Conservation (phyloP, 1,140 invertebrate species). For the Asbolus verrucosus region DNA sequence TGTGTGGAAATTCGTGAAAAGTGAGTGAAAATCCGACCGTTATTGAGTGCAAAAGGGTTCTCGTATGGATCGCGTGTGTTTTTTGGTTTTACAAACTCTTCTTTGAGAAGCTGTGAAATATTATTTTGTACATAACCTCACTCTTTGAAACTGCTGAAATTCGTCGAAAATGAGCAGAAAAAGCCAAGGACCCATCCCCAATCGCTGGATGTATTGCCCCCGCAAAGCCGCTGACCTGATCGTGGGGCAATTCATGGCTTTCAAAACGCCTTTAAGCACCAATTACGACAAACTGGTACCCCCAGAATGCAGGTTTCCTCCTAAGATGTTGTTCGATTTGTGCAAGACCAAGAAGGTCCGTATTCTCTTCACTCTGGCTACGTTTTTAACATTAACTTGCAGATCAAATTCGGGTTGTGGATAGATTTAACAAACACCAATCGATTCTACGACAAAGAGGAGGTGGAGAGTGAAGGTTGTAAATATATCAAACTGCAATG, state of each 20-base stretch:
- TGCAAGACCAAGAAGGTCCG: constrained; percentile 79
- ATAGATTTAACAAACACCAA: constrained; percentile 96
- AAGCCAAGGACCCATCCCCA: constrained; percentile 78
- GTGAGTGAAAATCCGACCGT: neutral
- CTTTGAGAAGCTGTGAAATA: too few species aligned
- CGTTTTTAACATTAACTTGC: constrained; percentile 27
- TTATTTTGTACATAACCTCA: constrained; percentile 22
- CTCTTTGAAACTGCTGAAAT: neutral
- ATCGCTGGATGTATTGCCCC: constrained; percentile 93
- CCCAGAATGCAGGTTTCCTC: constrained; percentile 82
- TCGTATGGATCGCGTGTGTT: too few species aligned
- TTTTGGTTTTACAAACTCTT: too few species aligned
- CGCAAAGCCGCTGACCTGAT: constrained; percentile 83
- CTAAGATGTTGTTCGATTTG: constrained; percentile 84
- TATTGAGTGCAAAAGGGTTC: neutral
- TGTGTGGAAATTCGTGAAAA: neutral
- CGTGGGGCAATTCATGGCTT: constrained; percentile 86
- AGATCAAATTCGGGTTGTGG: constrained; percentile 93
- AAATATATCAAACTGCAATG: constrained; percentile 90
- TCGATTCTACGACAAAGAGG: constrained; percentile 88
- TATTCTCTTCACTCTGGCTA: neutral
- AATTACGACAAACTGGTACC: constrained; percentile 86
- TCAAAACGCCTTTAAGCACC: constrained; percentile 90
- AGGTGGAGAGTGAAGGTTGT: constrained; percentile 80
- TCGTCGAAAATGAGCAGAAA: constrained; percentile 11